Conservation (phyloP, 2,888 invertebrate species). For the Chymomyza caudatula region DNA sequence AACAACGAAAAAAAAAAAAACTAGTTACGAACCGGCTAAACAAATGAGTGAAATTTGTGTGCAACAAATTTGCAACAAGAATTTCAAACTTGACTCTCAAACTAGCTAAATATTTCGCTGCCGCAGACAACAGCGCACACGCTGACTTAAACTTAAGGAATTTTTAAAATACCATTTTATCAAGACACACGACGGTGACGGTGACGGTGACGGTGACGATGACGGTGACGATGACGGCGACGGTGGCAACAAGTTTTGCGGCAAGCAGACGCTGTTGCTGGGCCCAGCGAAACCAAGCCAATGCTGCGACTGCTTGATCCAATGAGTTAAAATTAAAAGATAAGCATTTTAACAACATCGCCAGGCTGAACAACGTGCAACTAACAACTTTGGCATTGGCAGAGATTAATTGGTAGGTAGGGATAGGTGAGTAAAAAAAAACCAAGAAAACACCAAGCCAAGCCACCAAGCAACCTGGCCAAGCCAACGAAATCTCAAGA, state of each 20-base stretch:
- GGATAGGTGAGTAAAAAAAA: conserved; percentile 64
- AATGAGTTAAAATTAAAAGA: conserved; percentile 76
- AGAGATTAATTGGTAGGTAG: conserved; percentile 77
- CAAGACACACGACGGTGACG: conserved; percentile 66
- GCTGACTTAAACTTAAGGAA: conserved; percentile 61
- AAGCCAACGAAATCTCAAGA: conserved; percentile 52
- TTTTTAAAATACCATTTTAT: conserved; percentile 75
- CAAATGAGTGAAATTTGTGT: conserved; percentile 62
- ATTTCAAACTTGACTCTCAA: conserved; percentile 52
- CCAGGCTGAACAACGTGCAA: conserved; percentile 55
- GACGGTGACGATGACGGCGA: conserved; percentile 17
- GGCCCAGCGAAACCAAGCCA: neutral
- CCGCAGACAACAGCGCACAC: conserved; percentile 7
- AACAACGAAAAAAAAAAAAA: neutral
- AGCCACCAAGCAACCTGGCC: too few relatives aligned
- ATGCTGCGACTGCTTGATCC: conserved; percentile 57
- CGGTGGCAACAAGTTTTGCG: conserved; percentile 2
- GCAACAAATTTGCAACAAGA: conserved; percentile 60
- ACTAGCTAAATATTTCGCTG: conserved; percentile 36
- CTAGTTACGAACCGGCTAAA: conserved; percentile 5
- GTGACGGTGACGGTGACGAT: conserved; percentile 13
- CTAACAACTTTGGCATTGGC: conserved; percentile 77
- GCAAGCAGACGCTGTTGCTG: neutral
- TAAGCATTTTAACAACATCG: conserved; percentile 76
- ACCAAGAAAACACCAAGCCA: conserved; percentile 16